Conservation (phyloP, 2,888 invertebrate genomes). For the Bruchidius siliquastri region DNA sequence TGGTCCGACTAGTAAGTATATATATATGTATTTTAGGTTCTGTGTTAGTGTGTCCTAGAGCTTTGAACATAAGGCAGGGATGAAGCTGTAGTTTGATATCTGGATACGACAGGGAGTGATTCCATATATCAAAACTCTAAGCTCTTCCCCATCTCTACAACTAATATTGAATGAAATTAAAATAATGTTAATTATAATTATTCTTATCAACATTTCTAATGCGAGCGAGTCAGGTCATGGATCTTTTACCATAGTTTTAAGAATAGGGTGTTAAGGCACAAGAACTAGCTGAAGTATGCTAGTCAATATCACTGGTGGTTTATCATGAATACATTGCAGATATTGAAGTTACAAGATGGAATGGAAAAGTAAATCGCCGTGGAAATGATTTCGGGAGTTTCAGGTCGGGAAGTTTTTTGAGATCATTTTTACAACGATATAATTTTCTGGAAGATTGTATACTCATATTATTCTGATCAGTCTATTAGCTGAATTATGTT, state of each 20-base stretch:
- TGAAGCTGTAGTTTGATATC: neutral
- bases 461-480: no score
- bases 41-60: neutral
- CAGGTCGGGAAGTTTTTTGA: no score
- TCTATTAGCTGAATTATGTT: no score
- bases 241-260: neutral
- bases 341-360: neutral
- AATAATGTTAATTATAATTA: neutral
- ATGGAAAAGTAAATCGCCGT: neutral
- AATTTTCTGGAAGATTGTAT: no score
- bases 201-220: neutral
- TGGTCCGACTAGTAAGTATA: neutral
- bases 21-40: neutral
- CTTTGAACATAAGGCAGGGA: neutral
- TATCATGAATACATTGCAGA: neutral
- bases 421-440: no score
- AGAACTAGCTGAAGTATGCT: neutral
- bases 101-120: neutral
- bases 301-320: neutral
- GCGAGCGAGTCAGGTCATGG: slow-evolving; percentile 1
- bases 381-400: no score
- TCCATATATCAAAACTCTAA: neutral
- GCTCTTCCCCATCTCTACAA: neutral
- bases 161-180: neutral
- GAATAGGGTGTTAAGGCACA: neutral